These are phyloP conservation scores for Cantharis rustica DNA, from an alignment of 2,888 invertebrate genomes.

Conservation along the genomic window DNA sequence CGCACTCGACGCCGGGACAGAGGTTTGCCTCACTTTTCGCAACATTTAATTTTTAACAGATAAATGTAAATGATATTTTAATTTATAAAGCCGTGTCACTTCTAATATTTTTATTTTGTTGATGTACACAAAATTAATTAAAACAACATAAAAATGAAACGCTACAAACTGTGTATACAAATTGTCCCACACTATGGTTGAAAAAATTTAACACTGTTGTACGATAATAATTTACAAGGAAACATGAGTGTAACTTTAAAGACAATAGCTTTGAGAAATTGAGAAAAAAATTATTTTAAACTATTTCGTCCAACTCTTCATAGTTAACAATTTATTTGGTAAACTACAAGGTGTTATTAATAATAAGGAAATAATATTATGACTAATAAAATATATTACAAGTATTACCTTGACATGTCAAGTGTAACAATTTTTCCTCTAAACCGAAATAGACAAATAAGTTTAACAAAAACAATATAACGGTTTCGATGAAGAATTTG, in stretches of 20 bases:
- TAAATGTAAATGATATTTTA: not conserved
- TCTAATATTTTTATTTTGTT: not conserved
- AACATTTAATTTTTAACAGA: no score
- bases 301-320: not conserved
- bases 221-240: not conserved
- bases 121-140: not conserved
- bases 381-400: not conserved
- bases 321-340: not conserved
- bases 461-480: not conserved
- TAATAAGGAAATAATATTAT: conserved; percentile 1
- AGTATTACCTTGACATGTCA: not conserved
- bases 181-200: not conserved
- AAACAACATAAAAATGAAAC: not conserved
- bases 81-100: not conserved
- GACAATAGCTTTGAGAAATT: not conserved
- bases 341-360: not conserved
- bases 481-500: not conserved
- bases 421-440: not conserved
- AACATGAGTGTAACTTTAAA: not conserved
- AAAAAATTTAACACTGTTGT: not conserved
- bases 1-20: no score
- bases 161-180: not conserved
- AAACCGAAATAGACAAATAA: not conserved
- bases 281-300: not conserved
- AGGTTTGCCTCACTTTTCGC: no score